Base-by-base conservation (phyloP, 2,797 vertebrate genomes). In the Tamandua tetradactyla region DNA sequence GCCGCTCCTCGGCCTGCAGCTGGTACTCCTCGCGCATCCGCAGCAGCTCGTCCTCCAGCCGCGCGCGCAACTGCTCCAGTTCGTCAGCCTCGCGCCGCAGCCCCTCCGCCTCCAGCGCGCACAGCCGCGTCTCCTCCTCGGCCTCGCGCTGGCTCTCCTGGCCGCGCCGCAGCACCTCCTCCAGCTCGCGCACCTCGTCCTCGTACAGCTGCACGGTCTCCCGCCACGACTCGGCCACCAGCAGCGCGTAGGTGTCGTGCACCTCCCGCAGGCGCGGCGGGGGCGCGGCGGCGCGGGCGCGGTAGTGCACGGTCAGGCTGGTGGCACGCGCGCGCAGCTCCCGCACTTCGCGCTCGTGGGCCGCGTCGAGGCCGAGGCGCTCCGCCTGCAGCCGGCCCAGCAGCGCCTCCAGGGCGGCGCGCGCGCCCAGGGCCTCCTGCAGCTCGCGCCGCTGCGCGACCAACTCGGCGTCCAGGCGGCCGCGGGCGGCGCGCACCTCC, bases 171-270 rank as follows among this genome's bases (percentile, higher is more conserved):
- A 99, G 98, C 0, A 98, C 97, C 88, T 98, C 98, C 97, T 99
- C 99, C 97, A 99, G 98, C 85, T 98, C 98, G 7, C 98, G 98
- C 88, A 99, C 98, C 95, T 99, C 98, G 92, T 97, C 97, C 93
- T 99, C 99, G 97, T 99, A 99, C 97, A 99, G 98, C 44, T 98
- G 98, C 68, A 99, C 98, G 0, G 98, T 98, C 85, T 99, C 98
- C 15, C 96, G 98, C 98, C 99, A 99, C 75, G 98, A 98, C 61
- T 99, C 98, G 75, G 98, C 98, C 81, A 99, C 95, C 79, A 98
- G 98, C 35, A 98, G 98, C 71, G 99, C 98, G 85, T 98, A 99
- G 84, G 98, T 97, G 81, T 99, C 98, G 37, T 99, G 98, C 89
- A 99, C 97, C 89, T 99, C 98, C 79, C 98, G 98, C 97, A 97